Evolutionary conservation across 2,113 vertebrate species (phyloP).

Genomic region (Nicator chloris): DNA sequence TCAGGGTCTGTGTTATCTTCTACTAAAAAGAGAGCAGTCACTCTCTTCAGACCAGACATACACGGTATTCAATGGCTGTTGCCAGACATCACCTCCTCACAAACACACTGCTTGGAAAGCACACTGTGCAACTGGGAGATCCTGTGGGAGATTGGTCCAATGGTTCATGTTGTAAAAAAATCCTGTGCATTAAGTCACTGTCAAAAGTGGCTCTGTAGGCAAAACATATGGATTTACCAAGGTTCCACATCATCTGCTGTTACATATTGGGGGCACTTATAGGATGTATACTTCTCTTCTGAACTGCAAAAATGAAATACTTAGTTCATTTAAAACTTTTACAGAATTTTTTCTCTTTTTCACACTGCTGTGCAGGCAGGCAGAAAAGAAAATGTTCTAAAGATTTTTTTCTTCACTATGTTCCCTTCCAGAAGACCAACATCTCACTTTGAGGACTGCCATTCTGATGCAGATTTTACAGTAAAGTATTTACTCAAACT

Average conservation of each 20-base stretch:
- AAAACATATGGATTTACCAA: neutral
- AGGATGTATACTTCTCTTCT: neutral
- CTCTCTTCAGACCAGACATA: neutral
- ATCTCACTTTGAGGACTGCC: neutral
- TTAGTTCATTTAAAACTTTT: neutral
- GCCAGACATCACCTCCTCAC: neutral
- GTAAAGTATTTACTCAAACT: neutral
- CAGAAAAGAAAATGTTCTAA: neutral
- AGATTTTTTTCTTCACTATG: neutral
- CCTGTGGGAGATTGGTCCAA: neutral
- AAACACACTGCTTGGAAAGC: neutral
- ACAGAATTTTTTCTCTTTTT: neutral
- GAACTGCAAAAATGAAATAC: neutral
- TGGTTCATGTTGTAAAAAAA: neutral
- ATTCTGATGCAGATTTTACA: neutral
- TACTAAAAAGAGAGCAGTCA: neutral
- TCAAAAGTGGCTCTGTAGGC: neutral
- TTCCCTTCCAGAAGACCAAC: neutral
- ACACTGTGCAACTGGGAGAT: neutral
- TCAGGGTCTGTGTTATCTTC: neutral
- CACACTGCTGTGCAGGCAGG: neutral
- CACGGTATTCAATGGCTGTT: neutral
- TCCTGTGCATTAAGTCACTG: neutral
- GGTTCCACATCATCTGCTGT: neutral
- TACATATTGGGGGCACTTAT: neutral